A percentile compares a stretch with the other conserved stretches of the same genome.
These are phyloP conservation scores for Alligator mississippiensis DNA, from an alignment of 2,113 vertebrate species.

Conservation along the genomic window DNA sequence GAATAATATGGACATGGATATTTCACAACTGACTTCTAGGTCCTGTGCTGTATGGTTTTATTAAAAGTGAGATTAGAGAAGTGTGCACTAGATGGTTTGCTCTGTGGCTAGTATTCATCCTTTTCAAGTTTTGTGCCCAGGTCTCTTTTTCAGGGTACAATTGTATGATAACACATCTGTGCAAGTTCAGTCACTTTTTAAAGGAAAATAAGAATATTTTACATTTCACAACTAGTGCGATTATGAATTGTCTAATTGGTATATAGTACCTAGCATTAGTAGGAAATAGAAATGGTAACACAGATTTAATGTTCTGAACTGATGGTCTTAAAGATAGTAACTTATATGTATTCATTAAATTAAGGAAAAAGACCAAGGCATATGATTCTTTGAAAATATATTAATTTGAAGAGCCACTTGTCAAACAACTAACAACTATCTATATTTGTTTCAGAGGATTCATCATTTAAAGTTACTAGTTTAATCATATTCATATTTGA, in stretches of 20 bases:
- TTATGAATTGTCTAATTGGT: not conserved
- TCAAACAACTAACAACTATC: not conserved
- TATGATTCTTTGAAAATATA: not conserved
- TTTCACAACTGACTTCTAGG: not conserved
- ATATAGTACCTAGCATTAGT: not conserved
- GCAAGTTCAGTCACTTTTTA: slow-evolving; percentile 9
- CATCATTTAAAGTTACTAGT: not conserved
- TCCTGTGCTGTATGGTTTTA: not conserved
- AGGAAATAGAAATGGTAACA: not conserved
- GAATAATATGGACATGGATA: too few species aligned
- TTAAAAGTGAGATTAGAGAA: not conserved
- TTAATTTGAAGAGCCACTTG: not conserved
- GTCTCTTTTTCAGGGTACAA: slow-evolving; percentile 13
- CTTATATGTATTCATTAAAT: not conserved
- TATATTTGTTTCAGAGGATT: not conserved
- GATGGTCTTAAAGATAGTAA: not conserved
- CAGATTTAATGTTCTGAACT: not conserved
- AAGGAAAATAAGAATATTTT: slow-evolving; percentile 16
- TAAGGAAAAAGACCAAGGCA: not conserved
- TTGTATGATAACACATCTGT: not conserved
- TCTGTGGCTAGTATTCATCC: slow-evolving; percentile 18
- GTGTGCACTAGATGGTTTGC: not conserved
- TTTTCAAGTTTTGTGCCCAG: slow-evolving; percentile 13
- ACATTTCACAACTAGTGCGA: not conserved
- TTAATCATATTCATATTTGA: not conserved